Percentiles rank a stretch among this genome's conserved stretches.
phyloP scores from a whole-genome alignment of 2,797 vertebrate genomes.

The Esox lucius region DNA sequence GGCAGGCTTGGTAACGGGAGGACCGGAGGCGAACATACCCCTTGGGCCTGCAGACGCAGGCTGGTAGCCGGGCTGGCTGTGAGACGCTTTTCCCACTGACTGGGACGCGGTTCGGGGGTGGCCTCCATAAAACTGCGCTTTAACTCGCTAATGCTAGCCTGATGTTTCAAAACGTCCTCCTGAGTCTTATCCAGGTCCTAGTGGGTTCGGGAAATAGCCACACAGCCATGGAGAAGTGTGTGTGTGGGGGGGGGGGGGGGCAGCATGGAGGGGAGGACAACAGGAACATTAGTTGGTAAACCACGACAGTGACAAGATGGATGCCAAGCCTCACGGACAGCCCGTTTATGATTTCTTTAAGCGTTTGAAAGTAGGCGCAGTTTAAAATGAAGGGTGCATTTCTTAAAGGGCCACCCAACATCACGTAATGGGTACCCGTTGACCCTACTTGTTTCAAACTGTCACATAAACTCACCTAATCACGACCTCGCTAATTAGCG shows the following conservation, averaged over 20 bases:
- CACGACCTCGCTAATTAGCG: neutral
- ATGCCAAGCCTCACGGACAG: constrained; percentile 61
- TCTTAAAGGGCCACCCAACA: neutral
- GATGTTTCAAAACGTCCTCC: constrained; percentile 98
- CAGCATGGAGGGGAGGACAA: constrained; percentile 52
- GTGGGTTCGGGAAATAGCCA: constrained; percentile 26
- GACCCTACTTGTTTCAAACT: too few species aligned
- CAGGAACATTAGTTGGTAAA: constrained; percentile 65
- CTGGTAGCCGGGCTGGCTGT: constrained; percentile 91
- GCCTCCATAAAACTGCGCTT: constrained; percentile 99
- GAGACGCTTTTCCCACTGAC: constrained; percentile 98
- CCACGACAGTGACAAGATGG: constrained; percentile 52
- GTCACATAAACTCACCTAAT: neutral
- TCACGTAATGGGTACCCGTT: neutral
- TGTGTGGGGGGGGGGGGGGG: constrained; percentile 21
- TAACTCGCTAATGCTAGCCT: constrained; percentile 99
- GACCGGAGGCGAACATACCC: constrained; percentile 82
- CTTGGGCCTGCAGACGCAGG: constrained; percentile 86
- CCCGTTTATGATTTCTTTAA: constrained; percentile 9
- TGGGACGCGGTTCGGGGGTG: constrained; percentile 91
- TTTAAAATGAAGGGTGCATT: neutral
- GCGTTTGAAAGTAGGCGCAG: constrained; percentile 7
- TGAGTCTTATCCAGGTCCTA: constrained; percentile 99
- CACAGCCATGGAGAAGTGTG: constrained; percentile 25
- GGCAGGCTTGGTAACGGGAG: neutral